phyloP scores from a whole-genome alignment of 2,797 vertebrate species.

The Pangasius larnaudii region DNA sequence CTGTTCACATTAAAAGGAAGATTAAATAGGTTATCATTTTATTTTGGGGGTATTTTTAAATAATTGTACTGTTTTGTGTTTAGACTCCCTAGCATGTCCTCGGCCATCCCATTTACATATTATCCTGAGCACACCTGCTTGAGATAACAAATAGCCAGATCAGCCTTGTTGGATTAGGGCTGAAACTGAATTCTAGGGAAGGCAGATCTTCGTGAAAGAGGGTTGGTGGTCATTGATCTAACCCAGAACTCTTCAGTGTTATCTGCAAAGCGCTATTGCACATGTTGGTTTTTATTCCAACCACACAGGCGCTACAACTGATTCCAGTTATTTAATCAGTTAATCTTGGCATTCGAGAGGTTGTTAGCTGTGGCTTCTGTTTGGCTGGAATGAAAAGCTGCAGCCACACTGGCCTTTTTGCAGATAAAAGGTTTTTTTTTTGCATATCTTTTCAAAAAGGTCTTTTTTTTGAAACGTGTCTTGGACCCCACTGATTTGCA shows the following conservation, averaged over 20 bases:
- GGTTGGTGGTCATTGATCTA: constrained; percentile 11
- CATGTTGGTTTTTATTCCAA: neutral
- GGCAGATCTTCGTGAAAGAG: neutral
- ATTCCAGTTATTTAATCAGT: constrained; percentile 17
- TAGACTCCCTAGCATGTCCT: neutral
- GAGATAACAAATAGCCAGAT: neutral
- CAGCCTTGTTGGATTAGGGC: neutral
- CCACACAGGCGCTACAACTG: neutral
- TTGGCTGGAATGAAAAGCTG: neutral
- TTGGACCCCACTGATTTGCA: neutral
- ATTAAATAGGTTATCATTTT: neutral
- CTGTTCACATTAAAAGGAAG: neutral
- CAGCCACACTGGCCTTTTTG: neutral
- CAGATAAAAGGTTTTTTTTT: neutral
- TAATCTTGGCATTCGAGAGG: neutral
- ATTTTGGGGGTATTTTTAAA: neutral
- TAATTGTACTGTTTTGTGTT: neutral
- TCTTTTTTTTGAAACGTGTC: too few species aligned
- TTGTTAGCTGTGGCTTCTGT: neutral
- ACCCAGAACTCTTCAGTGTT: constrained; percentile 7
- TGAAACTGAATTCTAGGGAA: neutral
- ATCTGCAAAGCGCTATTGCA: neutral
- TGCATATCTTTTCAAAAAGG: too few species aligned
- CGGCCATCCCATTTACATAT: too few species aligned
- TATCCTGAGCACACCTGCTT: neutral